Evolutionary conservation across 1,140 invertebrate species (phyloP).

Genomic region (Augochlora pura): DNA sequence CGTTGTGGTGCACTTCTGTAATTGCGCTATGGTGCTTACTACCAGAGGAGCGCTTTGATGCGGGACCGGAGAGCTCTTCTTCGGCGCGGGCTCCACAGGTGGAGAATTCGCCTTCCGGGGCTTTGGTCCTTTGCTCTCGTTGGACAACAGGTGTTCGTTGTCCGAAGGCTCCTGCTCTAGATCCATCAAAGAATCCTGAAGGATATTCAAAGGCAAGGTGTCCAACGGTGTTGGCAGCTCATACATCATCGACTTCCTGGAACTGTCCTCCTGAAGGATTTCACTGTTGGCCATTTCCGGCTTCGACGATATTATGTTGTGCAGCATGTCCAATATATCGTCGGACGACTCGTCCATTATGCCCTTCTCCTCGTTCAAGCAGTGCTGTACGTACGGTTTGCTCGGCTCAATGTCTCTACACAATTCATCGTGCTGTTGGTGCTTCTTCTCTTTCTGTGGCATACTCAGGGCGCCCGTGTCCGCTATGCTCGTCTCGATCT

Average conservation of each 20-base stretch:
- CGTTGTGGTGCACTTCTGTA: slow-evolving; percentile 77
- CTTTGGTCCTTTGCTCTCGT: slow-evolving; percentile 52
- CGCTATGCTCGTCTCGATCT: slow-evolving; percentile 47
- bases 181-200: slow-evolving; percentile 75
- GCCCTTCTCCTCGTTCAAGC: slow-evolving; percentile 60
- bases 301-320: slow-evolving; percentile 82
- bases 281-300: slow-evolving; percentile 76
- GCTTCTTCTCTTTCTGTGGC: slow-evolving; percentile 48
- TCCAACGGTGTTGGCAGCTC: slow-evolving; percentile 76
- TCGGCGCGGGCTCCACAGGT: slow-evolving; percentile 16
- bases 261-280: slow-evolving; percentile 68
- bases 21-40: slow-evolving; percentile 66
- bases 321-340: slow-evolving; percentile 85
- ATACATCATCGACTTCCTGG: slow-evolving; percentile 73
- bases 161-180: slow-evolving; percentile 70
- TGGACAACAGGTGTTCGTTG: slow-evolving; percentile 51
- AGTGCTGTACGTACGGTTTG: slow-evolving; percentile 61
- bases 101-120: slow-evolving; percentile 36
- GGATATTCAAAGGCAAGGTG: slow-evolving; percentile 75
- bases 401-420: slow-evolving; percentile 56
- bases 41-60: slow-evolving; percentile 54
- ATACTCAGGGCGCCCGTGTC: slow-evolving; percentile 13
- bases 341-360: slow-evolving; percentile 82
- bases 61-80: slow-evolving; percentile 54
- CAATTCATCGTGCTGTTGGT: slow-evolving; percentile 32